These are phyloP conservation scores for Spinus olivaceus DNA, from an alignment of 2,797 vertebrate genomes.

Conservation along the genomic window DNA sequence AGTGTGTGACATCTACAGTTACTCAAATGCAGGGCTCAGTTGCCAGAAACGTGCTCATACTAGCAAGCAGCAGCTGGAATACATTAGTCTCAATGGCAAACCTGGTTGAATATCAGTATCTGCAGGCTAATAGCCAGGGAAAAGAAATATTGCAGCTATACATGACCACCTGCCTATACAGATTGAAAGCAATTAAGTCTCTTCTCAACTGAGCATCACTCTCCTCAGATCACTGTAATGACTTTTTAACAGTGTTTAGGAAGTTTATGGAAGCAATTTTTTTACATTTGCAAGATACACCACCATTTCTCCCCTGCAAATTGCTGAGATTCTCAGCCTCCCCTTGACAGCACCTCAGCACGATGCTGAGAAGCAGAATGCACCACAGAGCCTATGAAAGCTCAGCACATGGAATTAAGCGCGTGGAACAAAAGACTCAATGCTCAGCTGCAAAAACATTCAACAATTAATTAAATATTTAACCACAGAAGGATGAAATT, in stretches of 20 bases:
- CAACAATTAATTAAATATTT: constrained; percentile 2
- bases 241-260: not conserved
- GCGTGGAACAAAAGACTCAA: not conserved
- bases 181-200: not conserved
- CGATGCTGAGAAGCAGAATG: not conserved
- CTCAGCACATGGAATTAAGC: rapidly evolving
- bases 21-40: not conserved
- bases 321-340: not conserved
- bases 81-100: not conserved
- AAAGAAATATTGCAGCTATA: not conserved
- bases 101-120: not conserved
- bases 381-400: not conserved
- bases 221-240: not conserved
- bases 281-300: not conserved
- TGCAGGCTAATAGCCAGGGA: not conserved
- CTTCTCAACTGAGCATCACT: not conserved
- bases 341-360: not conserved
- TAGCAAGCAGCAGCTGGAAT: constrained; percentile 1
- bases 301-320: not conserved
- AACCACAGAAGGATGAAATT: constrained; percentile 3
- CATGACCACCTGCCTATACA: not conserved
- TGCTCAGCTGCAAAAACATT: not conserved
- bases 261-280: not conserved
- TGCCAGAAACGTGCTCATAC: not conserved
- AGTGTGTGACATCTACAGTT: not conserved